Evolutionary conservation across 1,140 invertebrate species (phyloP).

Genomic region (Helicoverpa zea): DNA sequence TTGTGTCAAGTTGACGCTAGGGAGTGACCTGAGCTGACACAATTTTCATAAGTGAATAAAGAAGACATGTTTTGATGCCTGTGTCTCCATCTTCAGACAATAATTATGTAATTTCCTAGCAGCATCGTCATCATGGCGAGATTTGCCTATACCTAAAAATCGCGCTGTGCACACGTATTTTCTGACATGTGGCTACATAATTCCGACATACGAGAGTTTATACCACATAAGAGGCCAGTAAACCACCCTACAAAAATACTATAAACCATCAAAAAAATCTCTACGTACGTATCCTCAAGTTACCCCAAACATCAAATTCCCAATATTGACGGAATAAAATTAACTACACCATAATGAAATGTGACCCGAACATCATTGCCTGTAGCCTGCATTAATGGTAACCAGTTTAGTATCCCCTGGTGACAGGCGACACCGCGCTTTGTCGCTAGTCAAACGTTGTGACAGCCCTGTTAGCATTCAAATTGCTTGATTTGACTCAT

Average conservation of each 20-base stretch:
- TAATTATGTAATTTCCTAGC: too few species aligned
- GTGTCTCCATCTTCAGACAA: too few species aligned
- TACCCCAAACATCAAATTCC: background rate
- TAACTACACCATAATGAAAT: background rate
- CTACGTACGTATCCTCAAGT: background rate
- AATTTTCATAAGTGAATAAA: too few species aligned
- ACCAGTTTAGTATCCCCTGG: conserved; percentile 56
- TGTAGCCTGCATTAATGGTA: conserved; percentile 44
- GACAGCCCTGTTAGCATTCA: conserved; percentile 40
- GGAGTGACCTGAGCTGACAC: too few species aligned
- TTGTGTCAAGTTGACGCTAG: too few species aligned
- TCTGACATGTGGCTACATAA: too few species aligned
- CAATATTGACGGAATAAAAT: conserved; percentile 48
- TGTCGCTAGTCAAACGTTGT: conserved; percentile 27
- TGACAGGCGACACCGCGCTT: conserved; percentile 25
- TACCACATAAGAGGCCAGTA: background rate
- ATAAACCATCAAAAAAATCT: background rate
- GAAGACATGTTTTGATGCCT: too few species aligned
- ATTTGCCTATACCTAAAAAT: too few species aligned
- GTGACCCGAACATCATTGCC: conserved; percentile 9
- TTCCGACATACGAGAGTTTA: too few species aligned
- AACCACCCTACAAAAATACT: background rate
- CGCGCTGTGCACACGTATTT: too few species aligned
- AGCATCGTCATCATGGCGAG: too few species aligned
- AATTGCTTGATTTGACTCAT: background rate